These are phyloP conservation scores for Puffinus mauretanicus DNA, from an alignment of 2,113 vertebrate genomes.

Conservation along the genomic window DNA sequence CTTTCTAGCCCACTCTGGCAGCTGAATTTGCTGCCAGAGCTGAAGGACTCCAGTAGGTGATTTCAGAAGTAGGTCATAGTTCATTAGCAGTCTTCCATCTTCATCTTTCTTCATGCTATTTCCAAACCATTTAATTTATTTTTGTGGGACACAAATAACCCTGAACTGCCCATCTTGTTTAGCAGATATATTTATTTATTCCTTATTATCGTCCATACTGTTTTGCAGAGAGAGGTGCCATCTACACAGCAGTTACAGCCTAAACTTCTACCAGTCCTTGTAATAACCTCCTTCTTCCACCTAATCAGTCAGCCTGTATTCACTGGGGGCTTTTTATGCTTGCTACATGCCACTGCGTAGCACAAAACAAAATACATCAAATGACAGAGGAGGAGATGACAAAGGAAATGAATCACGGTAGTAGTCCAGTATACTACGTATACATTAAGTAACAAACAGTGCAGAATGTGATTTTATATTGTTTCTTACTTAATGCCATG, in stretches of 20 bases:
- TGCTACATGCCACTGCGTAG: background rate
- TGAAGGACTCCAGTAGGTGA: background rate
- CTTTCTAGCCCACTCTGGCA: background rate
- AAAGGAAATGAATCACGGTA: background rate
- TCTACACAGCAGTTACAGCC: background rate
- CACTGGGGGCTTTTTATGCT: conserved; percentile 36
- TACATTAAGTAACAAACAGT: background rate
- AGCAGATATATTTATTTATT: conserved; percentile 4
- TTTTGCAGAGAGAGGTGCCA: conserved; percentile 27
- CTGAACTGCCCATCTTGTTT: conserved; percentile 28
- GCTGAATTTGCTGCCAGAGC: background rate
- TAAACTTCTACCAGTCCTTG: conserved; percentile 10
- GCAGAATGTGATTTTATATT: background rate
- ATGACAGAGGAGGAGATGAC: conserved; percentile 18
- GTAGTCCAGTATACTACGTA: background rate
- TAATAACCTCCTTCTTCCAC: background rate
- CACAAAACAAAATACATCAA: background rate
- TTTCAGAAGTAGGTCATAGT: background rate
- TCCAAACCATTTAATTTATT: background rate
- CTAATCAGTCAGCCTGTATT: conserved; percentile 9
- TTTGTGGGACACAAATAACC: background rate
- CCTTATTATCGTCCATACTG: background rate
- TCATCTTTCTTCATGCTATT: background rate
- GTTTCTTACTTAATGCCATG: background rate
- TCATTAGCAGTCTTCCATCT: background rate